Evolutionary conservation across 2,888 invertebrate genomes (phyloP), one percentile per base, ranked within the genome.

Genomic region (Yponomeuta evonymella): DNA sequence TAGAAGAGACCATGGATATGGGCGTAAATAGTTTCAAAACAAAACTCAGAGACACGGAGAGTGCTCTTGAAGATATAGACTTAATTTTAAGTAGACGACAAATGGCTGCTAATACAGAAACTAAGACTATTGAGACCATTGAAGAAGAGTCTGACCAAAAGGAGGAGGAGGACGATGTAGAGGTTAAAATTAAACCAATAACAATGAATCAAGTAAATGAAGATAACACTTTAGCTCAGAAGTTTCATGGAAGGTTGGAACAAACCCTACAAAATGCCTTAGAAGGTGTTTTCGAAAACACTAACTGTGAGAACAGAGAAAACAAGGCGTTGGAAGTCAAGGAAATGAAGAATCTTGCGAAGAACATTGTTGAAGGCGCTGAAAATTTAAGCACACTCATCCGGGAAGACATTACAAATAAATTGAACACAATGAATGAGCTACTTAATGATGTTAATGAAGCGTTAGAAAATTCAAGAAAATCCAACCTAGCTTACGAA

Each of bases 401-500:
- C 68, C 81, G 83, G 71, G 89, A 88, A 79, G 92, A 93, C 77
- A 92, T 92, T 70, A 89, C 89, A 1, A 92, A 91, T 74, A 93
- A 93, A 78, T 74, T 92, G 1, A 89, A 92, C 48, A 89, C 86
- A 72, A 91, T 93, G 89, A 90, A 91, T 74, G 92, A 90, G 74
- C 79, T 92, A 70, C 76, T 92, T 0, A 87, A 86, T 70, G 92
- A 92, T 74, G 92, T 92, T 1, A 92, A 92, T 74, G 81, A 82
- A 71, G 88, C 91, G 23, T 79, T 92, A 69, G 90, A 90, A 77
- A 89, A 85, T 75, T 92, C 88, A 23, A 85, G 80, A 73, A 85
- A 88, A 75, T 90, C 90, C 33, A 89, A 88, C 74, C 73, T 87
- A 23, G 83, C 77, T 62, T 92, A 87, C 76, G 82, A 89, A 73